phyloP scores from a whole-genome alignment of 2,888 invertebrate genomes.

The Trissolcus japonicus region DNA sequence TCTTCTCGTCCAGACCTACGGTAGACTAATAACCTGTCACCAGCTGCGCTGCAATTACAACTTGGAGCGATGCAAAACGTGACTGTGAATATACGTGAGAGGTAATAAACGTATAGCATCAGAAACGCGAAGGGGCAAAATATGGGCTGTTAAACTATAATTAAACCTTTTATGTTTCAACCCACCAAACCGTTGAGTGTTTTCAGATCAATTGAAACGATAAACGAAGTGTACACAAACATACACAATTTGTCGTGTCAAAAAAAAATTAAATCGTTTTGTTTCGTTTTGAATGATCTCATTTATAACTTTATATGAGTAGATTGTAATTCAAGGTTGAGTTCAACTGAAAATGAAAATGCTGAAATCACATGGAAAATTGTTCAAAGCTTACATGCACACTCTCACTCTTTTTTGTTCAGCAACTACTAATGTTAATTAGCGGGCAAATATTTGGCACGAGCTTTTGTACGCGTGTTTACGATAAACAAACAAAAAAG shows the following conservation, averaged over 20 bases:
- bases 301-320: neutral
- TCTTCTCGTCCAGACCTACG: conserved; percentile 66
- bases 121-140: conserved; percentile 28
- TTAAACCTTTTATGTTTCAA: conserved; percentile 28
- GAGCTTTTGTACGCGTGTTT: too few relatives aligned
- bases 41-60: conserved; percentile 61
- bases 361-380: neutral
- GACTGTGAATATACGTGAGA: conserved; percentile 7
- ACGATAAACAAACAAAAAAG: neutral
- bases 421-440: too few relatives aligned
- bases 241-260: too few relatives aligned
- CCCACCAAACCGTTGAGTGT: conserved; percentile 6
- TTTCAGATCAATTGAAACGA: too few relatives aligned
- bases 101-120: conserved; percentile 31
- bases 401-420: too few relatives aligned
- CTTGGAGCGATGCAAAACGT: conserved; percentile 40
- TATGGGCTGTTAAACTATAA: conserved; percentile 37
- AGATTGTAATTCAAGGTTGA: neutral
- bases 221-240: too few relatives aligned
- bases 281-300: too few relatives aligned
- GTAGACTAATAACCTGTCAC: conserved; percentile 71
- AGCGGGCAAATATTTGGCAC: too few relatives aligned
- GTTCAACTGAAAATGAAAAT: neutral
- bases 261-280: too few relatives aligned
- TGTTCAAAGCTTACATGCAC: too few relatives aligned